Evolutionary conservation across 2,113 vertebrate genomes (phyloP).

Genomic region (Patagioenas fasciata): DNA sequence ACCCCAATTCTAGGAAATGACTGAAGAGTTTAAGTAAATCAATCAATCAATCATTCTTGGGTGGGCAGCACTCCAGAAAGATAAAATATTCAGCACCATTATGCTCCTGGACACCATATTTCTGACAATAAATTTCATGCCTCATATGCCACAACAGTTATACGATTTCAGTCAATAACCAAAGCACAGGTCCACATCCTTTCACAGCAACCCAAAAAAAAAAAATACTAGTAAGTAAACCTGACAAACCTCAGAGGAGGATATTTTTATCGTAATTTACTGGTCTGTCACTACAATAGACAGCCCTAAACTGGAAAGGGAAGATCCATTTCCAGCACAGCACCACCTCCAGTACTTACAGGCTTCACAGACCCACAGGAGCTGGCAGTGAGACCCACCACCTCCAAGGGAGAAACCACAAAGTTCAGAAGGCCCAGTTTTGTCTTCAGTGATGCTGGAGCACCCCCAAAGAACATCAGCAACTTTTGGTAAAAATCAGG

Average conservation of each 20-base stretch:
- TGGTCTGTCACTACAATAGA: neutral
- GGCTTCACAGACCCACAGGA: neutral
- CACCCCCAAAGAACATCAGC: neutral
- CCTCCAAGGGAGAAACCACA: accelerated
- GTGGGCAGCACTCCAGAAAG: neutral
- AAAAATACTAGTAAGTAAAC: neutral
- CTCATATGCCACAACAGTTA: slow-evolving; percentile 48
- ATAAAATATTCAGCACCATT: slow-evolving; percentile 22
- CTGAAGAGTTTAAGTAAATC: neutral
- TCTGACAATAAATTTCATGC: slow-evolving; percentile 62
- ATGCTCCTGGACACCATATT: slow-evolving; percentile 12
- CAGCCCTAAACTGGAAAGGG: neutral
- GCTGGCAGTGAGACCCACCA: neutral
- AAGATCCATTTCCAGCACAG: neutral
- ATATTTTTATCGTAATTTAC: neutral
- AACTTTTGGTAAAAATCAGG: neutral
- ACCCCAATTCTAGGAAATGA: neutral
- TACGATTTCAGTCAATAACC: slow-evolving; percentile 31
- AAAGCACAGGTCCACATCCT: neutral
- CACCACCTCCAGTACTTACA: neutral
- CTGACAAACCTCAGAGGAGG: neutral
- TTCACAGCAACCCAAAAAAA: neutral
- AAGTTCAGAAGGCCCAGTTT: neutral
- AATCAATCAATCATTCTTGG: neutral
- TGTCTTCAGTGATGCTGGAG: neutral